Evolutionary conservation across 2,113 vertebrate species (phyloP), one percentile per base, ranked within the genome.

Genomic region (Epinephelus fuscoguttatus): DNA sequence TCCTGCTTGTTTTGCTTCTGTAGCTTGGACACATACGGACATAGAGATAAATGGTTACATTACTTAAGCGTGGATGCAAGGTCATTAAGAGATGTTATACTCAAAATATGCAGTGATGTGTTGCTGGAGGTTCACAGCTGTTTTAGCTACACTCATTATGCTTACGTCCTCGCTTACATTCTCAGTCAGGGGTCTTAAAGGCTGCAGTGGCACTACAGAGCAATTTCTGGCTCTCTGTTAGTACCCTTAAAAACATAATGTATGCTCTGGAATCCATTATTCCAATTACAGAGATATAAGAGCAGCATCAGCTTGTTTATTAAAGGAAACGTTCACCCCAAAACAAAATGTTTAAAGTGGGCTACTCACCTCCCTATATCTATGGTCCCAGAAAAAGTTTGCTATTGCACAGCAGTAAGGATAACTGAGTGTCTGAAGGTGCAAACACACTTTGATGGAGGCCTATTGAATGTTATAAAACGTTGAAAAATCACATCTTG

Each of bases 161-260:
- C 19, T 27, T 14, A 19, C 18, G 53, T 61, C 4, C 12, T 67
- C 50, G 21, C 2, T 78, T 55, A 55, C 42, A 21, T 66, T 12
- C 56, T 60, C 15, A 64, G 33, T 76, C 63, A 25, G n/a, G 53
- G 57, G 21, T 82, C 25, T 72, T 66, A 70, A 66, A 77, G 33
- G 40, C 50, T 70, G 9, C 3, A 4, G n/a, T 66, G 12, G 42
- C 14, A 78, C 23, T 21, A 68, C 10, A 61, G 50, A 21, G 50
- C 15, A 63, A 0, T 64, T 79, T 78, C 40, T 19, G 25, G 45
- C 49, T 63, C 40, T 69, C 49, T 80, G 1, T 62, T 72, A 62
- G 61, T 64, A 56, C 27, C 7, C 6, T 23, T 75, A 42, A 82
- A 52, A 53, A 69, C n/a, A 74, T 64, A 30, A 30, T 73, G 30